Percentiles rank a stretch among this genome's conserved stretches.
phyloP scores from a whole-genome alignment of 2,113 vertebrate genomes.

The Struthidea cinerea region DNA sequence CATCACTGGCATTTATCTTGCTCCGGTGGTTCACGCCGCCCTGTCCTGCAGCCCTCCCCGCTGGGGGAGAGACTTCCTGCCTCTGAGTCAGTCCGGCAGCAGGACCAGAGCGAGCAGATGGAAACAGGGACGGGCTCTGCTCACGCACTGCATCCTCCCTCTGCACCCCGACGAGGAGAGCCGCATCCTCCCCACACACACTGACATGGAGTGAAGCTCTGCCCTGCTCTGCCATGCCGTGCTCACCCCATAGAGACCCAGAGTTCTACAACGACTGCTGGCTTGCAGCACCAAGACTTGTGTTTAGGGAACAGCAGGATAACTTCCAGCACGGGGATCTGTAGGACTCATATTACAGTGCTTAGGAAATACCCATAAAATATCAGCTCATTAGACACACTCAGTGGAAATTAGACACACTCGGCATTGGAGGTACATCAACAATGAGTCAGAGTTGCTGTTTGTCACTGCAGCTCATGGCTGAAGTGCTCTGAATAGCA shows the following conservation, averaged over 20 bases:
- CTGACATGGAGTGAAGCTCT: fast-evolving
- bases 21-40: neutral
- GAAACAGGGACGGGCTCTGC: neutral
- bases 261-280: neutral
- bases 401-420: neutral
- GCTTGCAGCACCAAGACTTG: neutral
- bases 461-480: neutral
- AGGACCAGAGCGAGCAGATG: neutral
- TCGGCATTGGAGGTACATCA: neutral
- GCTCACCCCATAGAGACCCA: neutral
- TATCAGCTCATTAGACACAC: neutral
- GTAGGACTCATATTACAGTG: neutral
- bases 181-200: fast-evolving
- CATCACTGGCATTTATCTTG: neutral
- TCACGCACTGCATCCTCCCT: neutral
- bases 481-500: neutral
- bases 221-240: neutral
- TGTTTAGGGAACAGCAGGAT: neutral
- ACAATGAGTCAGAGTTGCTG: constrained; percentile 49
- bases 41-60: neutral
- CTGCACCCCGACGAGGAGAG: neutral
- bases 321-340: neutral
- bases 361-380: constrained; percentile 42
- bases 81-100: neutral
- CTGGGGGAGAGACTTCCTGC: neutral